Evolutionary conservation across 2,113 vertebrate species (phyloP), one percentile per base, ranked within the genome.

Genomic region (Caloenas nicobarica): DNA sequence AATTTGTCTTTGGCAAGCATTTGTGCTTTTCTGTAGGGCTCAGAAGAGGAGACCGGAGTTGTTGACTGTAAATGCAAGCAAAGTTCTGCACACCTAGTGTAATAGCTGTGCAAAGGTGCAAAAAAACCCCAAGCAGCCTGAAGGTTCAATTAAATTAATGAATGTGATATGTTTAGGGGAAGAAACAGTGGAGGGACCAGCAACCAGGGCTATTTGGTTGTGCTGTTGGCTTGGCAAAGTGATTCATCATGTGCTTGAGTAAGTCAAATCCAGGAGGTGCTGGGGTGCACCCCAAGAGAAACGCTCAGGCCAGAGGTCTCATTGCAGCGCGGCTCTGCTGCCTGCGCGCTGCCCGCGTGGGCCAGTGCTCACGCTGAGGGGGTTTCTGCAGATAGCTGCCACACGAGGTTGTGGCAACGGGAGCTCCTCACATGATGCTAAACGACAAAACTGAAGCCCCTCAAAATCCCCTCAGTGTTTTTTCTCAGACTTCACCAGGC

Each of bases 1-100:
- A 93, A 86, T 94, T 95, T 93, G 88, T 90, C 88, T 91, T 95
- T 90, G 95, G 82, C 82, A 95, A 56, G 48, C 1, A 1, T n/a
- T 89, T 81, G 33, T 48, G 76, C 36, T 86, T 88, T 83, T 78
- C 26, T 80, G 42, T 38, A 56, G 68, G 65, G 18, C 77, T 95
- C 61, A 68, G 53, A 72, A 80, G 57, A 36, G 81, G 57, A 77
- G 64, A 11, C 46, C 65, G 40, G 79, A 87, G 46, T 10, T 86
- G 58, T 50, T 7, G 7, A 36, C 57, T 65, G 5, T 48, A 58
- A 68, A 23, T 36, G 76, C 54, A 89, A 70, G 46, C 21, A 60
- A 71, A 91, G 51, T 34, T 70, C 51, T 90, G 60, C 65, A 86
- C 26, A n/a, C 38, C 24, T 70, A 31, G 9, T 28, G 46, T 66